Evolutionary conservation across 2,888 invertebrate genomes (phyloP).

Genomic region (Stomorhina lunata): DNA sequence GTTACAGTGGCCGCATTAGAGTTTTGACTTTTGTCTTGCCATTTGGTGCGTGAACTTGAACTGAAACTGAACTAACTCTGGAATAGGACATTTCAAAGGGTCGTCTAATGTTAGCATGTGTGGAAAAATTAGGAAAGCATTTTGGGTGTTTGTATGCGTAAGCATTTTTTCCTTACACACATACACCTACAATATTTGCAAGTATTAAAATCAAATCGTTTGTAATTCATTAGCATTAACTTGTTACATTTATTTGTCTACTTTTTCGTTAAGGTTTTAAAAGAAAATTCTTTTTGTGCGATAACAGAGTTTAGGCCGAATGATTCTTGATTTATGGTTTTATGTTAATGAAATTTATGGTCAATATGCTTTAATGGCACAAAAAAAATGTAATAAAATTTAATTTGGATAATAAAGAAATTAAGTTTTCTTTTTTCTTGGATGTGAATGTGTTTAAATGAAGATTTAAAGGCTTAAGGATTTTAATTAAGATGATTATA

Average conservation of each 20-base stretch:
- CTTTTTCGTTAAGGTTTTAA: slow-evolving; percentile 20
- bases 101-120: too few relatives aligned
- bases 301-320: neutral
- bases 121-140: neutral
- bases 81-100: too few relatives aligned
- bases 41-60: slow-evolving; percentile 46
- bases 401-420: too few relatives aligned
- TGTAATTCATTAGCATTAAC: slow-evolving; percentile 61
- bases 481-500: too few relatives aligned
- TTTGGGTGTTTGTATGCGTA: neutral
- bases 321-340: slow-evolving; percentile 26
- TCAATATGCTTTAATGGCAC: slow-evolving; percentile 23
- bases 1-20: slow-evolving; percentile 44
- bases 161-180: neutral
- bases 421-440: too few relatives aligned
- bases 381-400: too few relatives aligned
- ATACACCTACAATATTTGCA: neutral
- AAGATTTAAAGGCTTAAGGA: too few relatives aligned
- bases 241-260: slow-evolving; percentile 25
- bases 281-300: slow-evolving; percentile 4
- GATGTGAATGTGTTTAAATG: too few relatives aligned
- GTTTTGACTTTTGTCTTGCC: slow-evolving; percentile 43
- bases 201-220: slow-evolving; percentile 54
- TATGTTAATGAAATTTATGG: slow-evolving; percentile 32
- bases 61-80: neutral